Evolutionary conservation across 2,797 vertebrate species (phyloP).

Genomic region (Oryzias sinensis): DNA sequence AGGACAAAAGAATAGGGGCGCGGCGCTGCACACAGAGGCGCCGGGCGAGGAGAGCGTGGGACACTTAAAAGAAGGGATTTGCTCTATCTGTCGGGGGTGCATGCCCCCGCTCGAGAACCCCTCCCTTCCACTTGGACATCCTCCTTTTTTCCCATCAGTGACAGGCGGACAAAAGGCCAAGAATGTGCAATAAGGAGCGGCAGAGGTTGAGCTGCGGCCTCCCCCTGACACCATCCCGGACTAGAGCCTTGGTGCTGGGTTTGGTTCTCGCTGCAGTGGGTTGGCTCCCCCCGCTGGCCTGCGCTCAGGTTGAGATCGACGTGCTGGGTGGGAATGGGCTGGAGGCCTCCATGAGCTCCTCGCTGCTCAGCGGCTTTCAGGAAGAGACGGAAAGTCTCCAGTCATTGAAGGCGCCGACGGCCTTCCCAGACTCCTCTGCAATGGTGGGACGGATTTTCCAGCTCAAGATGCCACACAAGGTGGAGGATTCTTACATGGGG

Average conservation of each 20-base stretch:
- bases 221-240: slow-evolving; percentile 76
- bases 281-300: slow-evolving; percentile 75
- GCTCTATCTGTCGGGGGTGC: slow-evolving; percentile 55
- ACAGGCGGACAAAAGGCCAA: slow-evolving; percentile 44
- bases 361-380: slow-evolving; percentile 79
- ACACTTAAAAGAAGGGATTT: slow-evolving; percentile 55
- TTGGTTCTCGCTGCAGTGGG: slow-evolving; percentile 67
- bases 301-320: slow-evolving; percentile 74
- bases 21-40: slow-evolving; percentile 23
- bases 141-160: slow-evolving; percentile 38
- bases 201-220: slow-evolving; percentile 39
- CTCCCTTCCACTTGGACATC: slow-evolving; percentile 52
- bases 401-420: neutral
- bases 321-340: slow-evolving; percentile 69
- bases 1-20: slow-evolving; percentile 32
- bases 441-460: slow-evolving; percentile 89
- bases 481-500: slow-evolving; percentile 77
- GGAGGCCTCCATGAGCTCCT: slow-evolving; percentile 94
- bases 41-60: slow-evolving; percentile 15
- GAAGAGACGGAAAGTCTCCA: slow-evolving; percentile 57
- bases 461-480: slow-evolving; percentile 85
- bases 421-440: slow-evolving; percentile 86
- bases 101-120: slow-evolving; percentile 57
- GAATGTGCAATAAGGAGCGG: slow-evolving; percentile 61
- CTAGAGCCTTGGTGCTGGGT: slow-evolving; percentile 78